These are phyloP conservation scores for Salvelinus alpinus DNA, from an alignment of 2,113 vertebrate species.

Conservation along the genomic window DNA sequence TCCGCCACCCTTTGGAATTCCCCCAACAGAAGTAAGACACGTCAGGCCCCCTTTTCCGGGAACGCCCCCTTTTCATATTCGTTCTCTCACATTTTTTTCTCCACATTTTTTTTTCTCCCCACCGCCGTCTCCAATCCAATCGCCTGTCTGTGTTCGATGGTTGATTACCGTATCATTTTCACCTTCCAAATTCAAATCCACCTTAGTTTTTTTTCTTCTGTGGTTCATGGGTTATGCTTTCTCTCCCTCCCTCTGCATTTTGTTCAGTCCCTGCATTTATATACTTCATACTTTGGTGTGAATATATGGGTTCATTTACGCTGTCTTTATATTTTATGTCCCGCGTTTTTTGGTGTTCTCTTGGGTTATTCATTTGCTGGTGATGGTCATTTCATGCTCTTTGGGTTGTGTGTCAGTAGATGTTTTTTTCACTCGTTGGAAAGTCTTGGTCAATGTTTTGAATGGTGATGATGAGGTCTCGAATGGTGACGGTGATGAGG, in stretches of 20 bases:
- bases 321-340: constrained; percentile 28
- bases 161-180: constrained; percentile 54
- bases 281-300: constrained; percentile 16
- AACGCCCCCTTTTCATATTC: constrained; percentile 48
- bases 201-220: constrained; percentile 17
- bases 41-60: constrained; percentile 19
- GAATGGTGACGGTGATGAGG: background rate
- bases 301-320: constrained; percentile 30
- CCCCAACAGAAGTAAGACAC: constrained; percentile 97
- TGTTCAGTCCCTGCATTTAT: constrained; percentile 5
- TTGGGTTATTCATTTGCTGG: constrained; percentile 52
- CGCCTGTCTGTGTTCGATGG: constrained; percentile 52
- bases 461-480: constrained; percentile 17
- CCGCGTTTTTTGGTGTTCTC: constrained; percentile 28
- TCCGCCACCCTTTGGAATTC: constrained; percentile 99
- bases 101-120: constrained; percentile 12
- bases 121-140: constrained; percentile 46
- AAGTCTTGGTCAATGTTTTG: constrained; percentile 9
- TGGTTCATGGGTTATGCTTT: constrained; percentile 9
- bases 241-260: constrained; percentile 14
- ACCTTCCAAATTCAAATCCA: constrained; percentile 34
- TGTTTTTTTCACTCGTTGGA: constrained; percentile 8
- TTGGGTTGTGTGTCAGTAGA: constrained; percentile 27
- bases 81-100: constrained; percentile 44
- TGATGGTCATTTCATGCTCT: constrained; percentile 45